These are phyloP conservation scores for Epizoanthus stellaris DNA, from an alignment of 92 coral and sea anemone species.

Conservation along the genomic window DNA sequence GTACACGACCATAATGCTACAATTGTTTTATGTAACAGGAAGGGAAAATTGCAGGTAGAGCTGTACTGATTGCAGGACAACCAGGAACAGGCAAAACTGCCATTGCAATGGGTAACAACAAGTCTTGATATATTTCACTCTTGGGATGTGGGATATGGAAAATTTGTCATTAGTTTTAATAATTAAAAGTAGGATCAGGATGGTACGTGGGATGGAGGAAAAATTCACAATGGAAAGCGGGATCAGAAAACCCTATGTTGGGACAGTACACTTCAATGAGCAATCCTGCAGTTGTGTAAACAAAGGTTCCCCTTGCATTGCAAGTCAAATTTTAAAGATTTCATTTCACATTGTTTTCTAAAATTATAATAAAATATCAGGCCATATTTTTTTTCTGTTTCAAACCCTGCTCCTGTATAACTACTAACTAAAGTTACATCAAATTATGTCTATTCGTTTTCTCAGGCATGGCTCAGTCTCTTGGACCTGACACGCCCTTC, in stretches of 20 bases:
- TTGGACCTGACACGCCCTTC: conserved; percentile 98
- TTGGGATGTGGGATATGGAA: background rate
- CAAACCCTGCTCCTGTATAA: too few relatives aligned
- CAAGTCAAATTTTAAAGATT: too few relatives aligned
- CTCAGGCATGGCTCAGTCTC: conserved; percentile 98
- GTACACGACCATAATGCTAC: too few relatives aligned
- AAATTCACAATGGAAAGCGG: too few relatives aligned
- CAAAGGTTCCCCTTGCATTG: background rate
- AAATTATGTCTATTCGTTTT: background rate
- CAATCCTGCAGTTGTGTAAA: background rate
- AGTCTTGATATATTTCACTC: background rate
- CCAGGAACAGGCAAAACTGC: conserved; percentile 99
- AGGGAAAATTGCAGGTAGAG: conserved; percentile 99
- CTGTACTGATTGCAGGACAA: conserved; percentile 97
- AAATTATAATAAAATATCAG: background rate
- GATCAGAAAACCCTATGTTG: too few relatives aligned
- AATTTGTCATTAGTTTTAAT: background rate
- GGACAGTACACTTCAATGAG: background rate
- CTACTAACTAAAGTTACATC: too few relatives aligned
- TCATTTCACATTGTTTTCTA: background rate
- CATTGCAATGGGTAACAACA: conserved; percentile 89
- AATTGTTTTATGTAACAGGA: conserved; percentile 57
- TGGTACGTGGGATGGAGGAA: background rate
- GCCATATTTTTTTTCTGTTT: too few relatives aligned
- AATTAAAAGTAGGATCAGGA: background rate